Percentiles rank a stretch among this genome's conserved stretches.
Conservation (phyloP, 2,888 invertebrate genomes). For the Drosophila pseudotalamancana region DNA sequence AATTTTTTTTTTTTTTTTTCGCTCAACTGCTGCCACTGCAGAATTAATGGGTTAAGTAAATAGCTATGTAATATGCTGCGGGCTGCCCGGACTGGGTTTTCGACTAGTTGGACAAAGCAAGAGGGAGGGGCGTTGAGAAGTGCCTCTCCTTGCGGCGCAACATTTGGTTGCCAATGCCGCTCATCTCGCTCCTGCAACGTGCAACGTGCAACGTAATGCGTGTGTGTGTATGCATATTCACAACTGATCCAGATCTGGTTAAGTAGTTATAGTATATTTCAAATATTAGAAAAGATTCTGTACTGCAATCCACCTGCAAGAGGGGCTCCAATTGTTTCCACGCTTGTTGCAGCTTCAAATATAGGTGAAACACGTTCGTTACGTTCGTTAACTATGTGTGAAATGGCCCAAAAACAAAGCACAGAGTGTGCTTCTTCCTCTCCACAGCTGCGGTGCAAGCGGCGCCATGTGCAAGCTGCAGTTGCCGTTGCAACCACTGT, state of each 20-base stretch:
- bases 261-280: neutral
- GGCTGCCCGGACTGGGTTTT: neutral
- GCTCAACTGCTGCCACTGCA: constrained; percentile 42
- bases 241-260: neutral
- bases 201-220: constrained; percentile 14
- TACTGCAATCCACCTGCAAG: too few species aligned
- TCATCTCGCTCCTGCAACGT: neutral
- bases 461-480: constrained; percentile 62
- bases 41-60: constrained; percentile 76
- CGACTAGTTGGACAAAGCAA: neutral
- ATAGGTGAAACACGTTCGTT: constrained; percentile 1
- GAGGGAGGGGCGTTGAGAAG: constrained; percentile 1
- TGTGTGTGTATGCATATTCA: neutral
- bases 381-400: neutral
- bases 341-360: neutral
- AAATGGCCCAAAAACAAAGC: constrained; percentile 1
- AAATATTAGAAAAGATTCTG: too few species aligned
- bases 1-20: constrained; percentile 28
- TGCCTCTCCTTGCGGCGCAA: constrained; percentile 13
- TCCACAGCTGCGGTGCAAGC: constrained; percentile 12
- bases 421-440: neutral
- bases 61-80: constrained; percentile 66
- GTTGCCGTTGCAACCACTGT: constrained; percentile 23
- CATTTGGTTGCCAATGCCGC: constrained; percentile 36
- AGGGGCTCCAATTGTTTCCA: neutral